A percentile compares a stretch with the other conserved stretches of the same genome.
phyloP scores from a whole-genome alignment of 2,113 vertebrate species.

The Sturnus vulgaris region DNA sequence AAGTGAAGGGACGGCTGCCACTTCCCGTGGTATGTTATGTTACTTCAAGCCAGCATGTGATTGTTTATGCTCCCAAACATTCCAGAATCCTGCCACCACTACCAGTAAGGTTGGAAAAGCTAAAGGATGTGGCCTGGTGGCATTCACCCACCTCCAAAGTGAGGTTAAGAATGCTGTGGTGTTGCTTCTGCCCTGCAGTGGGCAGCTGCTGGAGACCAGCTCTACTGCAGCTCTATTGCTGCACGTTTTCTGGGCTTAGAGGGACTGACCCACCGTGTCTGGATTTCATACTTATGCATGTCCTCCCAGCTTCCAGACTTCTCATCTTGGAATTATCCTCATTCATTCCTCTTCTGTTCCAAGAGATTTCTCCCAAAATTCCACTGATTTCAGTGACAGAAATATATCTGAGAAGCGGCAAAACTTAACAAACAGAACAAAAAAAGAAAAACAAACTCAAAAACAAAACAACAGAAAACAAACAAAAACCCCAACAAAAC shows the following conservation, averaged over 20 bases:
- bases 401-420: not conserved
- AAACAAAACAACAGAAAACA: not conserved
- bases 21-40: not conserved
- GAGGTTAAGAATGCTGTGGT: not conserved
- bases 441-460: not conserved
- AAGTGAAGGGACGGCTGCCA: not conserved
- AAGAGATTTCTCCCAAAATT: not conserved
- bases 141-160: not conserved
- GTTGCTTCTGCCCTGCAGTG: not conserved
- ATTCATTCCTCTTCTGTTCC: not conserved
- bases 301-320: not conserved
- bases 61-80: not conserved
- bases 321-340: not conserved
- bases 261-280: rapidly evolving
- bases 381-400: not conserved
- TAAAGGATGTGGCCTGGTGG: not conserved
- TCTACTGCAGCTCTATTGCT: not conserved
- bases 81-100: not conserved
- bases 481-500: not conserved
- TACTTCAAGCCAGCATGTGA: not conserved
- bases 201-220: not conserved
- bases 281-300: not conserved
- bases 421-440: not conserved
- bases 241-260: rapidly evolving
- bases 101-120: not conserved